Evolutionary conservation across 2,888 invertebrate species (phyloP), one percentile per base, ranked within the genome.

Genomic region (Parnassius smintheus): DNA sequence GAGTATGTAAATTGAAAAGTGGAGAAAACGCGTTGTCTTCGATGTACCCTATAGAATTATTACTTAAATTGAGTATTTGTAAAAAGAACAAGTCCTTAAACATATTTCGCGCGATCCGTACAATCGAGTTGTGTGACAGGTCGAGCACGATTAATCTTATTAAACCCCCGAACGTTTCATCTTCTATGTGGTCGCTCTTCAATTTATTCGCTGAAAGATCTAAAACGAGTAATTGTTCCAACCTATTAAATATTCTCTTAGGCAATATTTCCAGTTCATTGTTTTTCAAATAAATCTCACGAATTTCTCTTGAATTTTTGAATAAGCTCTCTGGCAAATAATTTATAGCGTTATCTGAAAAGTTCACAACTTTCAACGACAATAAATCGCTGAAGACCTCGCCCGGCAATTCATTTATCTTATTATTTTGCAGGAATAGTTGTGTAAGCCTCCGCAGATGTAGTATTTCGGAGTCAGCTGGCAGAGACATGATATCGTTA

Each of bases 81-180:
- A 98, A 92, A 88, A 96, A 96, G 83, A 96, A 96, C 70, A 98
- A 89, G 83, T 97, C 97, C 85, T 96, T 96, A 88, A 98, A 98
- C 75, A 96, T 96, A 75, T 94, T 94, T 54, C 95, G 94, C 72
- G 96, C 96, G 75, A 98, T 94, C 68, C 96, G 94, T 42, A 95
- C 95, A 69, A 98, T 86, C 64, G 94, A 93, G 84, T 98, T 98
- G 84, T 96, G 95, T 44, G 97, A 96, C 75, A 98, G 92, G 91
- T 97, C 96, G 76, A 98, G 93, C 71, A 97, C 95, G 76, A 97
- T 96, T 81, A 97, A 93, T 68, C 97, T 94, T 77, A 98, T 96
- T 76, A 98, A 93, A 70, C 97, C 97, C 70, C 95, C 93, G 82
- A 98, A 97, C 70, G 97, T 97, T 74, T 95, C 96, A 77, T 96